These are phyloP conservation scores for Tipula helvola DNA, from an alignment of 2,888 invertebrate genomes.

Conservation along the genomic window DNA sequence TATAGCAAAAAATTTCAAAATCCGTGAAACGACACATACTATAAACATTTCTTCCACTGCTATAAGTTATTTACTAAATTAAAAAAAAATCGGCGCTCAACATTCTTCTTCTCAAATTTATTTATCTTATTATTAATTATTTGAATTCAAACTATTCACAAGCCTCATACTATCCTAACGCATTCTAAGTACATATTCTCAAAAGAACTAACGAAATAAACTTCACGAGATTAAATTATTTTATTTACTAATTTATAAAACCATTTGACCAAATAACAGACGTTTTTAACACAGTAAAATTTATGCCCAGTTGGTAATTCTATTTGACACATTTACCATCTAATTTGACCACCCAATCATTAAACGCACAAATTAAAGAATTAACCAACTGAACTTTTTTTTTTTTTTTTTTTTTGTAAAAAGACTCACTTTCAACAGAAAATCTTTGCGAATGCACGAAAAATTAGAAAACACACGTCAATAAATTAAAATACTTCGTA, in stretches of 20 bases:
- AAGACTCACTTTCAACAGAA: not conserved
- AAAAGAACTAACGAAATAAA: too few relatives aligned
- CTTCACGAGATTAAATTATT: too few relatives aligned
- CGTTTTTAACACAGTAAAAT: not conserved
- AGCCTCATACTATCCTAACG: too few relatives aligned
- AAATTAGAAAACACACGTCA: not conserved
- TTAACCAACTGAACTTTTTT: not conserved
- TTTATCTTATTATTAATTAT: too few relatives aligned
- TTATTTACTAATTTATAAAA: not conserved
- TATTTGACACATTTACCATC: not conserved
- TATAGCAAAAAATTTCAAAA: too few relatives aligned
- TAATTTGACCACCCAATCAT: not conserved
- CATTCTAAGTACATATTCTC: too few relatives aligned
- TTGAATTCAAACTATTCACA: too few relatives aligned
- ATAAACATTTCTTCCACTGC: too few relatives aligned
- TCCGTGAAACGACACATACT: too few relatives aligned
- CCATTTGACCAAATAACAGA: not conserved
- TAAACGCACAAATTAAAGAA: not conserved
- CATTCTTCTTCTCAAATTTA: too few relatives aligned
- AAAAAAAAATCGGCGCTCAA: too few relatives aligned
- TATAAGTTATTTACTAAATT: too few relatives aligned
- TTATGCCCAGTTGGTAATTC: not conserved
- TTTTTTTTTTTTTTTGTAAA: not conserved
- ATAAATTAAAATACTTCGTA: not conserved
- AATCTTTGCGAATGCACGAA: not conserved